These are phyloP conservation scores for Schizopygopsis malacanthus DNA, from an alignment of 2,797 vertebrate species.

Conservation along the genomic window DNA sequence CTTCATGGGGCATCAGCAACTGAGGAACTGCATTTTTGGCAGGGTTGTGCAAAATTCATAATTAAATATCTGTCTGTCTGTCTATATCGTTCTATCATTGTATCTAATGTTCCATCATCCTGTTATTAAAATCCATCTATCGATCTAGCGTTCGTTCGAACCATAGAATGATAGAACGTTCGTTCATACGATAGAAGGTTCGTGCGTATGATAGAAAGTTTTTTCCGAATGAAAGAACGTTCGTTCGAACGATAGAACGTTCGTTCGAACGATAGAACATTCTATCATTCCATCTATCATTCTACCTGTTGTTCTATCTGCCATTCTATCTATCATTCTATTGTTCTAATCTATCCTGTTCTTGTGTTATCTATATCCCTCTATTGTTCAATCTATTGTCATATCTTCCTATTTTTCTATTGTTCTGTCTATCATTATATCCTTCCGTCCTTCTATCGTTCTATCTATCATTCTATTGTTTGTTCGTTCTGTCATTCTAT, in stretches of 20 bases:
- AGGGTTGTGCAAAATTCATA: not conserved
- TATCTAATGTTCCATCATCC: not conserved
- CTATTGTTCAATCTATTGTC: not conserved
- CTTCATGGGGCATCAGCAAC: constrained; percentile 45
- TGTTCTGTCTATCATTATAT: not conserved
- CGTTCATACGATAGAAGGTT: no score
- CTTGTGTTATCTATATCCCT: no score
- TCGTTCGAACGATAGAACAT: no score
- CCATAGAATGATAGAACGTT: no score
- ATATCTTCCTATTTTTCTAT: not conserved
- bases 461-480: not conserved
- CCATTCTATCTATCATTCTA: not conserved
- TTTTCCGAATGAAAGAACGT: no score
- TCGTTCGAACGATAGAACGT: no score
- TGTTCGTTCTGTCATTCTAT: not conserved
- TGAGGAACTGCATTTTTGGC: not conserved
- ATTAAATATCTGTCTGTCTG: not conserved
- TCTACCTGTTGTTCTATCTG: no score
- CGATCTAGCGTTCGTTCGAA: not conserved
- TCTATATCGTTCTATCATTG: not conserved
- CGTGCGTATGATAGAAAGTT: no score
- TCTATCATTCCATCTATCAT: not conserved
- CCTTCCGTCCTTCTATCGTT: not conserved
- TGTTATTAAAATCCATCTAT: not conserved
- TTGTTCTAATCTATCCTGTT: not conserved